Evolutionary conservation across 2,797 vertebrate genomes (phyloP), one percentile per base, ranked within the genome.

Genomic region (Rachycentron canadum): DNA sequence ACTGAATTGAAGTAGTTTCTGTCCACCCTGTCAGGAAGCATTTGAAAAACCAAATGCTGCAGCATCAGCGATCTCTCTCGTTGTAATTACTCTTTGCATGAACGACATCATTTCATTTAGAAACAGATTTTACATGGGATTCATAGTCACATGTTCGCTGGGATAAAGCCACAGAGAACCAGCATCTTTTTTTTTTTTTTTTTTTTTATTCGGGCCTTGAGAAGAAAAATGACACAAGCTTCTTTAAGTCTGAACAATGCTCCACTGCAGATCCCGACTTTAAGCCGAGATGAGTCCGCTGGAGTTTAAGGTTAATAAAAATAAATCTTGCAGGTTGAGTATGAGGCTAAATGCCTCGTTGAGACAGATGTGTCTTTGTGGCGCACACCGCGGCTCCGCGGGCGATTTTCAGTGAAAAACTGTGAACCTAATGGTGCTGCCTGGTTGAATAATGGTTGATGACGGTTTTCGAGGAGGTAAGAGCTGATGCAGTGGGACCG

Each of bases 391-490:
- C 16, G 45, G 21, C 68, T 64, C 81, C 14, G 53, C 12, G 1
- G 81, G 78, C 50, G 23, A 13, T 64, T 78, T 73, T 43, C 40
- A 5, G 73, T 82, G 75, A 75, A 77, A 73, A 80, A 73, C 1
- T 14, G n/a, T 21, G 70, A 74, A 49, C 45, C 59, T 81, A 78
- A 79, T 56, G 63, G 45, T 0, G 58, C 77, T 58, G 76, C 68
- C 78, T 61, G 70, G 34, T 40, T 86, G 73, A 86, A 69, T 78
- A 47, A 86, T 86, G 73, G 75, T 47, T 47, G 67, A 58, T 60
- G 57, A 61, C 17, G 47, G 76, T 68, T 45, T 32, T 32, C 32
- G 26, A 61, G 57, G 68, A 81, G 82, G 77, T 58, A 41, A 17
- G 69, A 69, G 71, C 81, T 74, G 76, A 61, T 68, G 71, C 66